Conservation (phyloP, 2,888 invertebrate species). For the Dryadula phaetusa region DNA sequence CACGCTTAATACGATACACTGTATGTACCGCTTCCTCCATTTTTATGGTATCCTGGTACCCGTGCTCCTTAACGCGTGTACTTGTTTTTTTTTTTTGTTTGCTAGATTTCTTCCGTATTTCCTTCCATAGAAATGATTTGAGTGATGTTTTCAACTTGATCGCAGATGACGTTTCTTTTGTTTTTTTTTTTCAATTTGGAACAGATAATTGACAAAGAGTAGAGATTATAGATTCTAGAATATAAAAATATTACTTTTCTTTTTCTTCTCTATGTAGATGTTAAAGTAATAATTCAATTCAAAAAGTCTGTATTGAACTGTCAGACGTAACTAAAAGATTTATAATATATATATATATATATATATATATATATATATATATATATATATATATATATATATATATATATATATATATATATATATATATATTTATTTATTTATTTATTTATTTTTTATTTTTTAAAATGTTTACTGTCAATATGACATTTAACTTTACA, state of each 20-base stretch:
- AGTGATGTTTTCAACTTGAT: not conserved
- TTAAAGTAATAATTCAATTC: no score
- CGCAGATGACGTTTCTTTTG: not conserved
- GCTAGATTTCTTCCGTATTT: conserved; percentile 9
- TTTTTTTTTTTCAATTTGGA: not conserved
- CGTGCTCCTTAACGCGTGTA: conserved; percentile 36
- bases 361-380: no score
- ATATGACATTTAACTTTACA: not conserved
- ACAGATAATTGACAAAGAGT: no score
- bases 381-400: no score
- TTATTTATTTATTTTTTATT: not conserved
- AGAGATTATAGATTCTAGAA: no score
- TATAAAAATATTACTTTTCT: no score
- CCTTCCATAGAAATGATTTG: conserved; percentile 1
- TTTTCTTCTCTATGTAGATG: no score
- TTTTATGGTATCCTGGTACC: conserved; percentile 61
- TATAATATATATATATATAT: no score
- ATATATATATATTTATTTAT: no score
- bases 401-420: no score
- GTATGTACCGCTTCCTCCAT: conserved; percentile 59
- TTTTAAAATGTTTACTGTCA: not conserved
- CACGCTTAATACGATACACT: conserved; percentile 44
- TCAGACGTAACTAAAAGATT: no score
- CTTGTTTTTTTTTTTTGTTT: conserved; percentile 21
- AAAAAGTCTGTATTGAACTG: no score